Evolutionary conservation across 2,113 vertebrate species (phyloP).

Genomic region (Saimiri boliviensis): DNA sequence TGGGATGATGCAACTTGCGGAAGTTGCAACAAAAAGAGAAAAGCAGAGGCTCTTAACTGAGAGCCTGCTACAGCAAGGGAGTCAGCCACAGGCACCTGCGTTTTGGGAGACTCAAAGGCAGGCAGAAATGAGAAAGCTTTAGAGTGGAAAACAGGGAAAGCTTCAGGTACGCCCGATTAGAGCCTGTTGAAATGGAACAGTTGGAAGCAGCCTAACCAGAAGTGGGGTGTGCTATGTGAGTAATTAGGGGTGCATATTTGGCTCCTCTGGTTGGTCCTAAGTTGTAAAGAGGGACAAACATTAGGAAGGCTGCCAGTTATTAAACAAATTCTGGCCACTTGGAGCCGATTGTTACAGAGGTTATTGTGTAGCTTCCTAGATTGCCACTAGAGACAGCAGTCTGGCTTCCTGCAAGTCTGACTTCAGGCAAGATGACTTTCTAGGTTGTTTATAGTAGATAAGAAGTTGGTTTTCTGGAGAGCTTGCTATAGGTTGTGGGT

Average conservation of each 20-base stretch:
- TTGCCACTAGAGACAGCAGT: not conserved
- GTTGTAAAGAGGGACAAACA: not conserved
- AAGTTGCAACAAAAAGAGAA: not conserved
- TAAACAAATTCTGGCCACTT: not conserved
- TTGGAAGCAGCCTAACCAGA: not conserved
- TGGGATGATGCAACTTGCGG: too few species aligned
- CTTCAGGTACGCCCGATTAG: not conserved
- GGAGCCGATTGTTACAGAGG: not conserved
- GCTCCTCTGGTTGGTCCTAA: not conserved
- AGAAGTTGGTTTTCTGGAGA: not conserved
- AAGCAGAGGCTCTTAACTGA: not conserved
- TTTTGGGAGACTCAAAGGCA: not conserved
- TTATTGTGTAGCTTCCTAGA: not conserved
- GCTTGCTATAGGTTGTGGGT: not conserved
- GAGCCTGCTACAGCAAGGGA: not conserved
- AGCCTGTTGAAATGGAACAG: not conserved
- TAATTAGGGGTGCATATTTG: not conserved
- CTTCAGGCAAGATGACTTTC: not conserved
- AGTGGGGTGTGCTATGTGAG: too few species aligned
- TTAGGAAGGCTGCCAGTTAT: not conserved
- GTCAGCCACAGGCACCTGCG: not conserved
- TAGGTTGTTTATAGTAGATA: not conserved
- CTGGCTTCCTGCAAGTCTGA: not conserved
- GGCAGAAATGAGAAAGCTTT: not conserved
- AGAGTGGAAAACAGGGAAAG: not conserved